Evolutionary conservation across 2,888 invertebrate genomes (phyloP).

Genomic region (Embidobia sp.): DNA sequence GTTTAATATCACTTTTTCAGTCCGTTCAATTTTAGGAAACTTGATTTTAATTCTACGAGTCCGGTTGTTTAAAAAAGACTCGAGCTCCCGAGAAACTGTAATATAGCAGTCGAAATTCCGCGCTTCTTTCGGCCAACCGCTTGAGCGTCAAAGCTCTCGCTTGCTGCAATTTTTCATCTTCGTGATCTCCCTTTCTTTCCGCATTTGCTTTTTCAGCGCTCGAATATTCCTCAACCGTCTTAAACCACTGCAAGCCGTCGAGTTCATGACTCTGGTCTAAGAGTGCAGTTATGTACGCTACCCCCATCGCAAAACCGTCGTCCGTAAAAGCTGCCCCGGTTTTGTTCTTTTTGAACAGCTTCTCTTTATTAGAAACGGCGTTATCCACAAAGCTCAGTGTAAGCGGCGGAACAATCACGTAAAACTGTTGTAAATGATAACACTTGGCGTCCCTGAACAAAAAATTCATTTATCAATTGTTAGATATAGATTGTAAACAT

Average conservation of each 20-base stretch:
- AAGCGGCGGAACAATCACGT: slow-evolving; percentile 94
- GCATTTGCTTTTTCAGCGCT: slow-evolving; percentile 85
- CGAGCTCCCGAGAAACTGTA: slow-evolving; percentile 96
- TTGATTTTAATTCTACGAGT: slow-evolving; percentile 58
- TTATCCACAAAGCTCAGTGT: slow-evolving; percentile 98
- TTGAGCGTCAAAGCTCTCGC: slow-evolving; percentile 94
- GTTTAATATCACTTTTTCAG: too few relatives aligned
- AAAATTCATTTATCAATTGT: neutral
- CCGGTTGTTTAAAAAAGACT: slow-evolving; percentile 92
- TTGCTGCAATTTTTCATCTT: slow-evolving; percentile 95
- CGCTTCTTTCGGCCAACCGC: slow-evolving; percentile 83
- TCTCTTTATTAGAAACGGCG: slow-evolving; percentile 94
- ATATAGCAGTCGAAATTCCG: slow-evolving; percentile 93
- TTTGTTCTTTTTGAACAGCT: slow-evolving; percentile 94
- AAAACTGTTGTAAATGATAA: slow-evolving; percentile 95
- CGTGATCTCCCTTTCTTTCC: slow-evolving; percentile 83
- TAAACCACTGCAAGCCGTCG: slow-evolving; percentile 97
- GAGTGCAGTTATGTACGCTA: slow-evolving; percentile 95
- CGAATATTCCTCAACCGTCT: slow-evolving; percentile 90
- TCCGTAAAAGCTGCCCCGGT: slow-evolving; percentile 96
- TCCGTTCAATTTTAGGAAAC: too few relatives aligned
- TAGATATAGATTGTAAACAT: neutral
- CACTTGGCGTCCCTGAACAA: slow-evolving; percentile 84
- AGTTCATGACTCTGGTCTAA: slow-evolving; percentile 92
- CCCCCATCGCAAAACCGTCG: slow-evolving; percentile 98